Base-by-base conservation (phyloP, 2,113 vertebrate species). In the Silurus glanis region DNA sequence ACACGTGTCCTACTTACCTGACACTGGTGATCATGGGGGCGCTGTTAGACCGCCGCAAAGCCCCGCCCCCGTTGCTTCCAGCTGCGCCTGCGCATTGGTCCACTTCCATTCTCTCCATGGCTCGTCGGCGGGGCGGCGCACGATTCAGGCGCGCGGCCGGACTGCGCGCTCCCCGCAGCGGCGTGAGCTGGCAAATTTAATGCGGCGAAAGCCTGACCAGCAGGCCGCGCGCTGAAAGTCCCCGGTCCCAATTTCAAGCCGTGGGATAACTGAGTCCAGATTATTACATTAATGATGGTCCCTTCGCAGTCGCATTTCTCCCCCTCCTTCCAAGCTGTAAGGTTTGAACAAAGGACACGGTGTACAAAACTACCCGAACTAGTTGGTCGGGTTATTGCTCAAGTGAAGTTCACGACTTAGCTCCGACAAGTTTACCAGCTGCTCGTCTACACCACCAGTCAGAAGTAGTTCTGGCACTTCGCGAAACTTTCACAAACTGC, bases 81-180 rank as follows among this genome's bases (percentile, higher is more conserved):
- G 91, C 88, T 92, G 95, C 94, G 95, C 95, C 91, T 95, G 95
- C 95, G 95, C 95, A 95, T 89, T 95, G 94, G 89, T 96, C 95
- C 85, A 95, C 94, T 91, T 95, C 95, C 95, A 95, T 96, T 89
- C 95, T 92, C 82, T 96, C 95, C 95, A 96, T 96, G 83, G 79
- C 75, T 85, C 86, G 81, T 88, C 61, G 86, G 80, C 90, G 67
- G 92, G 90, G 92, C 93, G 89, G 79, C 71, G 72, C 78, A 85
- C 83, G 64, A 47, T 86, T 90, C 66, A 91, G 84, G 78, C 83
- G 84, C 5, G 37, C 80, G 19, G 86, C 92, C 92, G 91, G 83
- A 25, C 87, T 90, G 23, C 86, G 83, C 89, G 71, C 90, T 61
- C 25, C n/a, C 53, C 83, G 84, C 19, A 75, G 90, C 91, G 93